Base-by-base conservation (phyloP, 2,888 invertebrate genomes). In the Heliothis peltigera region DNA sequence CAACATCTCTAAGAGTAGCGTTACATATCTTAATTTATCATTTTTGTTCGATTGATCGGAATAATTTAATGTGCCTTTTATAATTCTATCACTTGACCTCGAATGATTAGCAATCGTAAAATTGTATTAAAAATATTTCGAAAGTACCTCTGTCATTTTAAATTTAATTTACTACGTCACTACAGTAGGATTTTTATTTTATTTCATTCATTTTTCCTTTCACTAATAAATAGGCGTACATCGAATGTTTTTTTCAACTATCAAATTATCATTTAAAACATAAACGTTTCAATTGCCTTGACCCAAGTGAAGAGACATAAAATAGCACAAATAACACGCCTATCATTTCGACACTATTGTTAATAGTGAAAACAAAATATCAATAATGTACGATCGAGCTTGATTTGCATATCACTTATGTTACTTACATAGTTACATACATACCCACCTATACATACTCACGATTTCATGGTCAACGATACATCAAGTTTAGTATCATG, bases 11-110 rank as follows among this genome's bases (percentile, higher is more conserved):
- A 57, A 57, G 52, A 77, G 72, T 69, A 57, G 59, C 61, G 58
- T 82, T 83, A 85, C 85, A 82, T 81, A 85, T 86, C 86, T 79
- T 80, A 85, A 87, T 86, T 82, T 82, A 87, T 88, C 87, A 80
- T 81, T 81, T 84, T 82, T 84, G 85, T 83, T 83, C 84, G 82
- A 84, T 87, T 84, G 84, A 81, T 84, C 74, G 85, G 84, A 86
- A 87, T 83, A 83, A 84, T 86, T 85, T 77, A 76, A 85, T 84
- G 80, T 79, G 77, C 76, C 78, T 82, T 78, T 8, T 70, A 80
- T 75, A 78, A 68, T 79, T 80, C 59, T 77, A 66, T 78, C 62
- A 64, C 64, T 64, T 68, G 80, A 75, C 80, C 80, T 80, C 65
- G 80, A 56, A 43, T 60, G 62, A 79, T 79, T 77, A 75, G 70